A percentile compares a stretch with the other conserved stretches of the same genome.
phyloP scores from a whole-genome alignment of 1,140 invertebrate species.

The Aethina tumida region DNA sequence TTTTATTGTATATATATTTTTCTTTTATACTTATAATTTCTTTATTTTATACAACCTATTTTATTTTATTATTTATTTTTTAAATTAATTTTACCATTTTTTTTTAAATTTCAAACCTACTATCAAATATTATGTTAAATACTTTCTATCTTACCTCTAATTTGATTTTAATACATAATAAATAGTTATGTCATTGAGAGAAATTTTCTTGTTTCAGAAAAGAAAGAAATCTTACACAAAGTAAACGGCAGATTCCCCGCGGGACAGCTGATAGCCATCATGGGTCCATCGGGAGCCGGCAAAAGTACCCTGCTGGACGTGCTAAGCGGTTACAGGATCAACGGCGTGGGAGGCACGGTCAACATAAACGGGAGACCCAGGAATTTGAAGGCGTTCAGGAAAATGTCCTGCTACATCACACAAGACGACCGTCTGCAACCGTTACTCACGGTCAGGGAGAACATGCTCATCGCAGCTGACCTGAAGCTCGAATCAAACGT shows the following conservation, averaged over 20 bases:
- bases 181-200: not conserved
- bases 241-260: conserved; percentile 65
- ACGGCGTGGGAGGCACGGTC: conserved; percentile 44
- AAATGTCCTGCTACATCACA: conserved; percentile 83
- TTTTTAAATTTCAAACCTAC: not conserved
- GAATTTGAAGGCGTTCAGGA: conserved; percentile 65
- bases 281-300: conserved; percentile 81
- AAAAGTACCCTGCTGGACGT: conserved; percentile 75
- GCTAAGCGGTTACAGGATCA: conserved; percentile 56
- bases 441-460: conserved; percentile 74
- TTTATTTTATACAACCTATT: not conserved
- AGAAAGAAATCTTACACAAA: conserved; percentile 69
- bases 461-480: conserved; percentile 77
- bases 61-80: not conserved
- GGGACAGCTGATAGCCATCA: conserved; percentile 73
- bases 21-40: too few relatives aligned
- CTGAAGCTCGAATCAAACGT: conserved; percentile 69
- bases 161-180: not conserved
- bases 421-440: conserved; percentile 81
- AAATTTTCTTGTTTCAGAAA: conserved; percentile 39
- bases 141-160: not conserved
- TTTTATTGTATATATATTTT: too few relatives aligned
- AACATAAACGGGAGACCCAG: conserved; percentile 59
- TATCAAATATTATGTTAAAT: not conserved
- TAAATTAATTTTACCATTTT: not conserved